Evolutionary conservation across 2,888 invertebrate species (phyloP).

Genomic region (Volucella inflata): DNA sequence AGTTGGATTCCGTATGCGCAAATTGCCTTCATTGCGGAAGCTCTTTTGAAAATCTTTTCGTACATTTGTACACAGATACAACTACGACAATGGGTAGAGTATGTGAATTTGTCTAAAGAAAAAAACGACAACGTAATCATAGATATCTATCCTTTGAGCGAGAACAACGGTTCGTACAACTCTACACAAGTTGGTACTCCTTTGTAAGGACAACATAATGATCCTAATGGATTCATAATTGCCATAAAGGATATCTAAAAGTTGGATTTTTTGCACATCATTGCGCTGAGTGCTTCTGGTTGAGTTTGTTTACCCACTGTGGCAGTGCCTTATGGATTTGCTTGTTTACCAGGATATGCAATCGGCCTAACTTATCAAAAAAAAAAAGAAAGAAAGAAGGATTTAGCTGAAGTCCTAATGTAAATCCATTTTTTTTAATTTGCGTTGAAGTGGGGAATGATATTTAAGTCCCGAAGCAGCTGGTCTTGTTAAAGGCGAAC

Average conservation of each 20-base stretch:
- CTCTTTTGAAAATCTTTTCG: neutral
- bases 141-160: constrained; percentile 33
- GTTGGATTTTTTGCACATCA: constrained; percentile 60
- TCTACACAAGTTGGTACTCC: constrained; percentile 30
- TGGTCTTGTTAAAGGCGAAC: too few relatives aligned
- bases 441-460: too few relatives aligned
- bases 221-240: constrained; percentile 74
- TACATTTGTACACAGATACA: neutral
- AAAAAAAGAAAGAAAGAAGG: too few relatives aligned
- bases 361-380: neutral
- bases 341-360: constrained; percentile 4
- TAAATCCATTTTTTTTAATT: too few relatives aligned
- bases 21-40: neutral
- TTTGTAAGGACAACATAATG: constrained; percentile 61
- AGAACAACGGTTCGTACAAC: constrained; percentile 22
- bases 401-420: too few relatives aligned
- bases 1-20: constrained; percentile 10
- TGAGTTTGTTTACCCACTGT: constrained; percentile 14
- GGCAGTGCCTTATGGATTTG: constrained; percentile 14
- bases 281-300: constrained; percentile 42
- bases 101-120: constrained; percentile 4
- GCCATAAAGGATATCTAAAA: constrained; percentile 60
- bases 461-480: too few relatives aligned
- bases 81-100: neutral
- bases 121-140: constrained; percentile 18